Evolutionary conservation across 2,113 vertebrate species (phyloP), one percentile per base, ranked within the genome.

Genomic region (Rhegmatorhina hoffmannsi): DNA sequence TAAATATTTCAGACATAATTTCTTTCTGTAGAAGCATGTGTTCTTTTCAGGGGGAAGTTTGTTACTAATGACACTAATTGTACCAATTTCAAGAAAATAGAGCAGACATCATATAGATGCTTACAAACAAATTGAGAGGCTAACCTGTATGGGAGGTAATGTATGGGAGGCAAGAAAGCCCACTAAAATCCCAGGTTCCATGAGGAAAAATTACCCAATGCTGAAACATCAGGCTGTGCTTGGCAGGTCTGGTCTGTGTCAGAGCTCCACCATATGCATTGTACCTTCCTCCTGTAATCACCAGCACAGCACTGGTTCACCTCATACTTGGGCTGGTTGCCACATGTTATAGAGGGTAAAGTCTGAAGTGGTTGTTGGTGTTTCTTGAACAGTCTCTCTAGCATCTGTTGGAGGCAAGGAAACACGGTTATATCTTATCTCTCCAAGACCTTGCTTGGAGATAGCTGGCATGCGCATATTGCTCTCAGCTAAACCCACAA

Each of bases 401-500:
- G 18, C 87, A 90, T 44, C 69, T 92, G 73, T 13, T 64, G 78
- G 68, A 84, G 75, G 60, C 49, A 89, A 82, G 56, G 91, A 92
- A 87, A 77, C 26, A 28, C 11, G 2, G 70, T 25, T 38, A 3
- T 92, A 82, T 94, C 87, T 62, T 94, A 90, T 96, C 90, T 95
- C 70, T 47, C 17, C 25, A 18, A 63, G 58, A 50, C 43, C 81
- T 86, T 56, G 76, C 58, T 47, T 59, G 58, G 73, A 3, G 44
- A 16, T 79, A 50, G 69, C 75, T 55, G 77, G 52, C 2, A 5
- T 10, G 31, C 77, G 93, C 88, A 49, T 55, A 84, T 74, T 87
- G 58, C 93, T 87, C 84, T 95, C 97, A 97, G 97, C 94, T 95
- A 93, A 97, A 68, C n/a, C 63, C 85, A 94, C 94, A 73, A 86